Conservation (phyloP, 2,888 invertebrate genomes). For the Eugnorisma glareosa region DNA sequence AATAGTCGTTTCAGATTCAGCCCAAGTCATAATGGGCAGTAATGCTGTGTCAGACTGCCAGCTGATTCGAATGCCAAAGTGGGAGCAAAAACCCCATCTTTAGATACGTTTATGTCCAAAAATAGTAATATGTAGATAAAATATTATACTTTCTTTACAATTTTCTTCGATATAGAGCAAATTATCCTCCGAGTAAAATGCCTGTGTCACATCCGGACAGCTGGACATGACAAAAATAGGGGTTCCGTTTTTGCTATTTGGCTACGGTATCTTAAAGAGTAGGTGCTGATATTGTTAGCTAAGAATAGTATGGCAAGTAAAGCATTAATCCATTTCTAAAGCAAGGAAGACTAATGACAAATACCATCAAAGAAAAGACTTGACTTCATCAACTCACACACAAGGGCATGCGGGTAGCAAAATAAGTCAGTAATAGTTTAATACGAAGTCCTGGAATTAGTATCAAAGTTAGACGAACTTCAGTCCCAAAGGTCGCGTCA, state of each 20-base stretch:
- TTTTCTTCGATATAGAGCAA: not conserved
- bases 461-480: slow-evolving; percentile 42
- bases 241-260: not conserved
- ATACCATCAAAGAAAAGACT: slow-evolving; percentile 15
- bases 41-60: not conserved
- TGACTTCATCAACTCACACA: slow-evolving; percentile 1
- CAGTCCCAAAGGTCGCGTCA: slow-evolving; percentile 34
- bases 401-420: slow-evolving; percentile 32
- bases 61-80: slow-evolving; percentile 1
- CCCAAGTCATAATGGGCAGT: not conserved
- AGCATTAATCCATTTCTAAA: not conserved
- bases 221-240: not conserved
- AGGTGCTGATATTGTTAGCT: not conserved
- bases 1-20: not conserved
- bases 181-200: not conserved
- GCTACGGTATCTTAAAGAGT: not conserved
- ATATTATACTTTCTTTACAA: not conserved
- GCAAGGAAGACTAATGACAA: not conserved
- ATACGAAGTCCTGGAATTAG: slow-evolving; percentile 43
- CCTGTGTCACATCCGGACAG: not conserved
- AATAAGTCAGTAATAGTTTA: slow-evolving; percentile 50
- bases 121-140: not conserved
- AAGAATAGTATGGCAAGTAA: not conserved
- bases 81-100: not conserved
- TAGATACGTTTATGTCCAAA: not conserved